Conservation (phyloP, 1,140 invertebrate species). For the Lepidurus packardi region DNA sequence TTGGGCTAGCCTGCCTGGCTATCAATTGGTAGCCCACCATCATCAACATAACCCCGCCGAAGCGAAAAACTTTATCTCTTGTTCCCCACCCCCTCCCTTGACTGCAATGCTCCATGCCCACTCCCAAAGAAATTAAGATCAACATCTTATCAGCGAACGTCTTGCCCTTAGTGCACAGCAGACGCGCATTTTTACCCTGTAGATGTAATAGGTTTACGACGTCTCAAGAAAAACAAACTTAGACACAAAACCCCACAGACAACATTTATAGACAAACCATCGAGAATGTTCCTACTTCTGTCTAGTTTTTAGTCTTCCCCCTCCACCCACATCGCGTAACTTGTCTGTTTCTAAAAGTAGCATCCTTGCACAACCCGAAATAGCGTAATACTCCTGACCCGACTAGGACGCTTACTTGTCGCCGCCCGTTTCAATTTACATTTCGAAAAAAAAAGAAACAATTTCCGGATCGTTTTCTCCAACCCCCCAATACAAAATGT, state of each 20-base stretch:
- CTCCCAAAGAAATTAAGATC: background rate
- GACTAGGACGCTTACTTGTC: no score
- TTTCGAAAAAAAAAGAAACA: no score
- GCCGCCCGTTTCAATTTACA: no score
- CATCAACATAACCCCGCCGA: background rate
- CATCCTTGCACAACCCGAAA: background rate
- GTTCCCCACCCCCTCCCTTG: background rate
- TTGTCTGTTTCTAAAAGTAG: background rate
- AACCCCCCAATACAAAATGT: background rate
- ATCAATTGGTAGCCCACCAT: background rate
- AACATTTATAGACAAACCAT: background rate
- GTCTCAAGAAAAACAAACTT: background rate
- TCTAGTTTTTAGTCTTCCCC: background rate
- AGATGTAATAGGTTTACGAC: background rate
- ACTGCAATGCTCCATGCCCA: background rate
- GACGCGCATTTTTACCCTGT: background rate
- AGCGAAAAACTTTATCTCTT: background rate
- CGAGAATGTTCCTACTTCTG: constrained; percentile 10
- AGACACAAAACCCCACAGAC: background rate
- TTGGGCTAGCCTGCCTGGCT: background rate
- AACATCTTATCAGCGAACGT: background rate
- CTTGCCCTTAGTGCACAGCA: background rate
- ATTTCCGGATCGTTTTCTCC: no score
- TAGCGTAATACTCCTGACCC: background rate
- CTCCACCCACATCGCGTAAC: background rate